These are phyloP conservation scores for Discoglossus pictus DNA, from an alignment of 2,797 vertebrate genomes.

Conservation along the genomic window DNA sequence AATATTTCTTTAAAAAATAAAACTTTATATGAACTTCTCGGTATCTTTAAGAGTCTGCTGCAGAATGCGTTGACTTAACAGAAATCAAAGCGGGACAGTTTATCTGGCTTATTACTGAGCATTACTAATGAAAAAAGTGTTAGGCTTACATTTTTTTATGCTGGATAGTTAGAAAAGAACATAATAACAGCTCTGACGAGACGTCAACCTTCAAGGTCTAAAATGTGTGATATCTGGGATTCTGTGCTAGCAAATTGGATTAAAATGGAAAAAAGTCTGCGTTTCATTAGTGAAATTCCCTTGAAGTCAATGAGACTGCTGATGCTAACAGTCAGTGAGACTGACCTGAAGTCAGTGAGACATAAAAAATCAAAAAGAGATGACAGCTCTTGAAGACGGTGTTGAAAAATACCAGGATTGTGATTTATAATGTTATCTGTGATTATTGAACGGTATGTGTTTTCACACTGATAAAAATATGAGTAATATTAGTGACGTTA, in stretches of 20 bases:
- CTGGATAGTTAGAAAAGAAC: neutral
- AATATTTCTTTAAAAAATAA: constrained; percentile 49
- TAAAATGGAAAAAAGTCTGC: no score
- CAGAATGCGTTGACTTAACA: constrained; percentile 7
- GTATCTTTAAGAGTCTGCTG: constrained; percentile 17
- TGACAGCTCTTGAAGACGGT: no score
- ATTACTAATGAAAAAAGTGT: neutral
- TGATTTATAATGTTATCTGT: no score
- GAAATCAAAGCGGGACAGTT: neutral
- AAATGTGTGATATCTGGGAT: neutral
- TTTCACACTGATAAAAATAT: neutral
- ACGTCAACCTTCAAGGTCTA: neutral
- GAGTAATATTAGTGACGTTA: neutral
- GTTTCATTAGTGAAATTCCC: no score
- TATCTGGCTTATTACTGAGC: constrained; percentile 1
- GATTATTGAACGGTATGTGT: no score
- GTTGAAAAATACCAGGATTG: no score
- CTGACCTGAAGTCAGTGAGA: no score
- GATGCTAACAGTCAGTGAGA: no score
- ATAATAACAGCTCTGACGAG: constrained; percentile 4
- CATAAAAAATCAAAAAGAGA: no score
- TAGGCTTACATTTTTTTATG: neutral
- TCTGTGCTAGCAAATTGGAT: neutral
- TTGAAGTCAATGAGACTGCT: no score
- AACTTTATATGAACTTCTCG: constrained; percentile 41